A percentile compares a stretch with the other conserved stretches of the same genome.
These are phyloP conservation scores for Galendromus occidentalis DNA, from an alignment of 1,140 invertebrate species.

Conservation along the genomic window DNA sequence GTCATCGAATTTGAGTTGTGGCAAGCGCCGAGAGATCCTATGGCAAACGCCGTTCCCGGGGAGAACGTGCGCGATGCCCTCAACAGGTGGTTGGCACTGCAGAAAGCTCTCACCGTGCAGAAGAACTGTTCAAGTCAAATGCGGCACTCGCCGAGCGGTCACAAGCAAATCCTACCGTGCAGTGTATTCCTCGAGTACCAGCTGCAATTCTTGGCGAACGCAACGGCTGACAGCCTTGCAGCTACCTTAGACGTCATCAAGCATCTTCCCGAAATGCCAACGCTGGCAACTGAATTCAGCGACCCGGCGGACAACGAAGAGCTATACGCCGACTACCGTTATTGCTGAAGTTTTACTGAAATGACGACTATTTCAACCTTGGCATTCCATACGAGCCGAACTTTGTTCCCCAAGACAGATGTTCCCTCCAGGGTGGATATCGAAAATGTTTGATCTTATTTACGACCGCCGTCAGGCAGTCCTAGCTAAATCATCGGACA, in stretches of 20 bases:
- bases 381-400: too few relatives aligned
- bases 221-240: background rate
- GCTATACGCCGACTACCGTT: constrained; percentile 3
- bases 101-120: background rate
- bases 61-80: background rate
- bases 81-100: background rate
- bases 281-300: background rate
- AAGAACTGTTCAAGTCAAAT: background rate
- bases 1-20: background rate
- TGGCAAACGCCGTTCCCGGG: background rate
- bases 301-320: background rate
- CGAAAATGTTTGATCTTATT: too few relatives aligned
- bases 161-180: background rate
- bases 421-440: too few relatives aligned
- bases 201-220: background rate
- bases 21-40: background rate
- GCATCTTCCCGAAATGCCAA: too few relatives aligned
- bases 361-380: too few relatives aligned
- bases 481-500: too few relatives aligned
- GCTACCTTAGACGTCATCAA: background rate
- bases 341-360: background rate
- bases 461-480: too few relatives aligned
- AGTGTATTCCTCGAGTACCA: constrained; percentile 7
- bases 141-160: background rate
- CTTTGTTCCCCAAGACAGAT: too few relatives aligned